A percentile compares a stretch with the other conserved stretches of the same genome.
These are phyloP conservation scores for Athripsodes cinereus DNA, from an alignment of 2,888 invertebrate species.

Conservation along the genomic window DNA sequence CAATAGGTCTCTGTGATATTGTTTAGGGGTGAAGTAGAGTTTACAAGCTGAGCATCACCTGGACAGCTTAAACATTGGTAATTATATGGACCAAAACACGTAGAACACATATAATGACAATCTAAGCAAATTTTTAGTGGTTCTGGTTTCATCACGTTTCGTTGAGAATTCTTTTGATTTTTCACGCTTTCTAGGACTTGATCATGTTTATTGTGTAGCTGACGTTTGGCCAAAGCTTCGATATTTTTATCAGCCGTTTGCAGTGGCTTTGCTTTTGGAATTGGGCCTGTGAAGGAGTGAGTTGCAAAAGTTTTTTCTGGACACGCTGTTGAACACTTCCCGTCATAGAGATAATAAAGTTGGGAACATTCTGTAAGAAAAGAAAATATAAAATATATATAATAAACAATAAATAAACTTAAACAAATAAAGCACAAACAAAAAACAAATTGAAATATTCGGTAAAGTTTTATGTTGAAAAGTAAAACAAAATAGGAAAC, in stretches of 20 bases:
- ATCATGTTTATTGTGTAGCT: constrained; percentile 29
- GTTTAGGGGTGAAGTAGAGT: constrained; percentile 32
- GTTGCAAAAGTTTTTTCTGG: constrained; percentile 48
- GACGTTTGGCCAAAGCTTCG: constrained; percentile 4
- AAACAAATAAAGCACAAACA: neutral
- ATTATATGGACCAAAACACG: constrained; percentile 62
- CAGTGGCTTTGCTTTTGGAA: constrained; percentile 19
- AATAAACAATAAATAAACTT: neutral
- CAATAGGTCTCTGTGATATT: constrained; percentile 40
- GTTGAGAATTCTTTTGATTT: neutral
- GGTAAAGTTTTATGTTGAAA: too few relatives aligned
- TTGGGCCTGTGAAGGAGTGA: constrained; percentile 38
- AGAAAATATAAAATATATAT: constrained; percentile 27
- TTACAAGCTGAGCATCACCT: constrained; percentile 55
- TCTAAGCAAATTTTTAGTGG: constrained; percentile 49
- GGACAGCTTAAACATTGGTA: constrained; percentile 64
- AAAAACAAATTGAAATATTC: too few relatives aligned
- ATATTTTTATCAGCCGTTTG: constrained; percentile 30
- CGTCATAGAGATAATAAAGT: constrained; percentile 54
- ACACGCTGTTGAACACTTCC: constrained; percentile 55
- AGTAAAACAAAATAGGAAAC: too few relatives aligned
- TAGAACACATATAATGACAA: constrained; percentile 72
- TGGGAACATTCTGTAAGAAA: constrained; percentile 60
- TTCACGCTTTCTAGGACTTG: neutral
- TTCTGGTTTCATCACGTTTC: constrained; percentile 30